A percentile compares a stretch with the other conserved stretches of the same genome.
phyloP scores from a whole-genome alignment of 2,113 vertebrate genomes.

The Equus przewalskii region DNA sequence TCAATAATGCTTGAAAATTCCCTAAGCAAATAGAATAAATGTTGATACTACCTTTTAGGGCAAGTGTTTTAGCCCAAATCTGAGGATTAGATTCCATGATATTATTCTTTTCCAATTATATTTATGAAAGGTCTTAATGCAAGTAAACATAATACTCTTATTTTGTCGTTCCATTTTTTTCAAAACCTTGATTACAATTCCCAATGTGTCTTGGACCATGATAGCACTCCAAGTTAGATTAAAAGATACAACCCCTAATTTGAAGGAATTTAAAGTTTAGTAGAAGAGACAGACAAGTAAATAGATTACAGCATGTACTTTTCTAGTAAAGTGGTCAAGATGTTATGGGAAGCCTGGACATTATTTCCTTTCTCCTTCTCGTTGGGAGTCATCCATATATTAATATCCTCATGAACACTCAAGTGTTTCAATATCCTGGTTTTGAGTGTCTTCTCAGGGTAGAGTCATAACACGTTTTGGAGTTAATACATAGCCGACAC shows the following conservation, averaged over 20 bases:
- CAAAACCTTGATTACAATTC: slow-evolving; percentile 61
- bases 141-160: slow-evolving; percentile 43
- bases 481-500: slow-evolving; percentile 61
- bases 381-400: slow-evolving; percentile 2
- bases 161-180: slow-evolving; percentile 37
- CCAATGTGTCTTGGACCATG: not conserved
- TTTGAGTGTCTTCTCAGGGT: slow-evolving; percentile 59
- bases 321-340: not conserved
- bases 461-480: not conserved
- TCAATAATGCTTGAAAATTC: slow-evolving; percentile 16
- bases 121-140: slow-evolving; percentile 33
- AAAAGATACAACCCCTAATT: not conserved
- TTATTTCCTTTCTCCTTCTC: slow-evolving; percentile 20
- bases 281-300: slow-evolving; percentile 43
- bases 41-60: not conserved
- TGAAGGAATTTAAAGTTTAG: slow-evolving; percentile 66
- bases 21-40: not conserved
- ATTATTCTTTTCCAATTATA: slow-evolving; percentile 24
- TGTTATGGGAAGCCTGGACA: not conserved
- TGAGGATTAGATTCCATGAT: slow-evolving; percentile 37
- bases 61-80: not conserved
- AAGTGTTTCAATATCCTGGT: slow-evolving; percentile 65
- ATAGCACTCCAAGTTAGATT: not conserved
- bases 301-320: not conserved
- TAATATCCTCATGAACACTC: slow-evolving; percentile 38